phyloP scores from a whole-genome alignment of 2,888 invertebrate species.

The Tyria jacobaeae region DNA sequence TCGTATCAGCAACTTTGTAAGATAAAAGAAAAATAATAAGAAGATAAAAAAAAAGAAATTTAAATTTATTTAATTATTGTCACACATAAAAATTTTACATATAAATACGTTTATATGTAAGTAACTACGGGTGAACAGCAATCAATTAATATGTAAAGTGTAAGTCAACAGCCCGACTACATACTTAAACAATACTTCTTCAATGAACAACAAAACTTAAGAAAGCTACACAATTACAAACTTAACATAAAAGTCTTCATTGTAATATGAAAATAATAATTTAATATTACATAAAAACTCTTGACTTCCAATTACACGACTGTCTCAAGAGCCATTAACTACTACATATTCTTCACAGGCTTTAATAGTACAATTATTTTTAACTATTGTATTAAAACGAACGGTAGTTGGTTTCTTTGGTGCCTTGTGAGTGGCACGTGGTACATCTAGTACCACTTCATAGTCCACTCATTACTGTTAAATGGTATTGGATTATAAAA shows the following conservation, averaged over 20 bases:
- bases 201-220: constrained; percentile 2
- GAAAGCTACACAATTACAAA: constrained; percentile 34
- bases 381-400: constrained; percentile 76
- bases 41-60: no score
- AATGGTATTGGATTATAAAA: constrained; percentile 80
- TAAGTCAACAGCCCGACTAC: background rate
- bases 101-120: no score
- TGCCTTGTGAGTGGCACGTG: constrained; percentile 79
- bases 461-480: constrained; percentile 84
- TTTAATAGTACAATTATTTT: constrained; percentile 85
- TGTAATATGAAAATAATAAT: constrained; percentile 38
- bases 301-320: constrained; percentile 77
- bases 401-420: constrained; percentile 83
- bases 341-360: constrained; percentile 63
- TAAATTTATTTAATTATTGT: no score
- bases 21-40: no score
- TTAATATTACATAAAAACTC: constrained; percentile 58
- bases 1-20: no score
- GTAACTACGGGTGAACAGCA: no score
- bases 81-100: no score
- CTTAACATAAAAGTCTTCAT: constrained; percentile 37
- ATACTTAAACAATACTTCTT: background rate
- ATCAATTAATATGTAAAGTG: background rate
- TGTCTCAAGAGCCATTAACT: constrained; percentile 77
- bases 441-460: constrained; percentile 80